Conservation (phyloP, 92 coral and sea anemone species). For the Palythoa caribaeorum region DNA sequence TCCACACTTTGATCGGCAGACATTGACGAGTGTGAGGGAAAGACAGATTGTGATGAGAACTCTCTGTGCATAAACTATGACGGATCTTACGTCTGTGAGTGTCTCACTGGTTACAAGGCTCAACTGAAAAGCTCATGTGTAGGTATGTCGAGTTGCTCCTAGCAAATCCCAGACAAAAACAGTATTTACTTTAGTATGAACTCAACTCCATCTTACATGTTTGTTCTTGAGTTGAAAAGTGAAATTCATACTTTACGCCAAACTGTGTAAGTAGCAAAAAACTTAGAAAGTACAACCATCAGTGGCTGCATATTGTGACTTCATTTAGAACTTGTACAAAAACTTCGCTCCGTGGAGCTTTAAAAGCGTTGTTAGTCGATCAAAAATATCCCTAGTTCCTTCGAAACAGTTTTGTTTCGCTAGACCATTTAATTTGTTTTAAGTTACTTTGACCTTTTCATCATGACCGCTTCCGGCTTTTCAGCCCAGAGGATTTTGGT, state of each 20-base stretch:
- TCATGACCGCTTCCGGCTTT: too few species aligned
- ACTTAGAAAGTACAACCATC: too few species aligned
- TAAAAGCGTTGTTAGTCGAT: too few species aligned
- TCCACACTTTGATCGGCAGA: conserved; percentile 29
- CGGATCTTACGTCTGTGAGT: conserved; percentile 72
- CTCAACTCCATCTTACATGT: background rate
- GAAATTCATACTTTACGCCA: too few species aligned
- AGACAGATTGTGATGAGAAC: conserved; percentile 46
- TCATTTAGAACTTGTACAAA: too few species aligned
- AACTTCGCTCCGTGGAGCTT: too few species aligned
- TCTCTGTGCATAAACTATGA: conserved; percentile 61
- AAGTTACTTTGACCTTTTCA: too few species aligned
- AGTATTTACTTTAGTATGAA: background rate
- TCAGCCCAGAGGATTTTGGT: too few species aligned
- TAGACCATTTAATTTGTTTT: too few species aligned
- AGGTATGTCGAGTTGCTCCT: conserved; percentile 37
- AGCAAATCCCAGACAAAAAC: background rate
- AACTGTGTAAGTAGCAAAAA: too few species aligned
- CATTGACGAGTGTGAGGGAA: conserved; percentile 65
- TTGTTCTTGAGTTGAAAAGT: background rate
- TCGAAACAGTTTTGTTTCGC: too few species aligned
- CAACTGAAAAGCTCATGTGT: conserved; percentile 18
- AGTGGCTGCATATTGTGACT: background rate
- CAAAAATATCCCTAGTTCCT: too few species aligned
- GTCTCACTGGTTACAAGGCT: conserved; percentile 57